Conservation (phyloP, 2,888 invertebrate species). For the Drosophila kuntzei region DNA sequence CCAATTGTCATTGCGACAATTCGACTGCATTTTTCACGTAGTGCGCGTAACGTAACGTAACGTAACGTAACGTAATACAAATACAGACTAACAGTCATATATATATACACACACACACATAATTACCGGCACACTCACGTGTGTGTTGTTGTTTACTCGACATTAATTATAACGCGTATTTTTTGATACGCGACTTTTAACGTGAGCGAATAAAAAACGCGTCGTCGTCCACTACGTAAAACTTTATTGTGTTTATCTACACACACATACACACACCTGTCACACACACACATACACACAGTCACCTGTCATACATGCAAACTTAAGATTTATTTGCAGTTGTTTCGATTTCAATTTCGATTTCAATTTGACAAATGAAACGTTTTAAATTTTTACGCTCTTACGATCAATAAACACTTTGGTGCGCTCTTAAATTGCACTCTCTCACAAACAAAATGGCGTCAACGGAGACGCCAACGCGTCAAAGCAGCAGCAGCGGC, state of each 20-base stretch:
- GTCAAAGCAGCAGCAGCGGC: conserved; percentile 19
- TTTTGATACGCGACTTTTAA: conserved; percentile 22
- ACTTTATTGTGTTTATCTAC: conserved; percentile 34
- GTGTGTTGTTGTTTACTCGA: conserved; percentile 2
- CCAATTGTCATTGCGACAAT: conserved; percentile 16
- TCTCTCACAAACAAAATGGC: conserved; percentile 60
- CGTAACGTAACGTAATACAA: conserved; percentile 30
- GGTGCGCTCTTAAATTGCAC: conserved; percentile 19
- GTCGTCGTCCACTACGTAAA: conserved; percentile 33
- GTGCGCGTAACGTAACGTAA: conserved; percentile 64
- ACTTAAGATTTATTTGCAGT: conserved; percentile 11
- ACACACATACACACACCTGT: conserved; percentile 28
- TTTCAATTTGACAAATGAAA: conserved; percentile 27
- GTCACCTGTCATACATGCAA: conserved; percentile 16
- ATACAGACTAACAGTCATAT: conserved; percentile 5
- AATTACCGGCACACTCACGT: conserved; percentile 21
- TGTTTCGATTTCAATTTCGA: background rate
- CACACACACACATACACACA: conserved; percentile 1
- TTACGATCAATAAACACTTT: conserved; percentile 37
- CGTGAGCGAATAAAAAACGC: conserved; percentile 38
- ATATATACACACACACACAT: conserved; percentile 2
- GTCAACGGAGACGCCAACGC: conserved; percentile 57
- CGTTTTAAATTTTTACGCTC: conserved; percentile 8
- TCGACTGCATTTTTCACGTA: conserved; percentile 30
- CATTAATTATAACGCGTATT: conserved; percentile 17